Percentiles rank a stretch among this genome's conserved stretches.
These are phyloP conservation scores for Pipistrellus nathusii DNA, from an alignment of 2,797 vertebrate species.

Conservation along the genomic window DNA sequence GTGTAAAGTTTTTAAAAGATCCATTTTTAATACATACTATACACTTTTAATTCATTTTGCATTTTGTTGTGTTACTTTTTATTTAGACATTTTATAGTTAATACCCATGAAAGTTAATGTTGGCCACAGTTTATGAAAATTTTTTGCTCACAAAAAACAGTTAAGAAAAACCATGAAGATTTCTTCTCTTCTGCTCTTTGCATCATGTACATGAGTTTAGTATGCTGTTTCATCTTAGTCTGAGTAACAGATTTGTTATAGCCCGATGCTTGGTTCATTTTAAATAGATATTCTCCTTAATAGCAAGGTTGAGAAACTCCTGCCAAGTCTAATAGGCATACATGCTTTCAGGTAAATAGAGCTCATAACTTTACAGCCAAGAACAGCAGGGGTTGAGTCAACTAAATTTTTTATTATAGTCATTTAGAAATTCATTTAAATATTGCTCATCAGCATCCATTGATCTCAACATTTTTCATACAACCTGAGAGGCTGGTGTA, in stretches of 20 bases:
- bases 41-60: neutral
- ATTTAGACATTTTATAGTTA: conserved; percentile 38
- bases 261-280: conserved; percentile 72
- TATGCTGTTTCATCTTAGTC: conserved; percentile 64
- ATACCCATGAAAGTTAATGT: neutral
- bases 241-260: conserved; percentile 69
- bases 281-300: conserved; percentile 78
- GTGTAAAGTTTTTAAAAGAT: conserved; percentile 48
- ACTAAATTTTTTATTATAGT: conserved; percentile 81
- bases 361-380: conserved; percentile 65
- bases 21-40: neutral
- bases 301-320: conserved; percentile 80
- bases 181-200: conserved; percentile 56
- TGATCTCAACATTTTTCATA: conserved; percentile 73
- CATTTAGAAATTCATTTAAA: conserved; percentile 81
- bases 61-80: conserved; percentile 26
- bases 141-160: conserved; percentile 58
- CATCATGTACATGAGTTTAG: conserved; percentile 29
- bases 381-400: conserved; percentile 78
- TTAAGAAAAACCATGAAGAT: conserved; percentile 55
- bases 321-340: conserved; percentile 82
- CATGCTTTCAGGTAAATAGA: conserved; percentile 84
- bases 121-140: conserved; percentile 32
- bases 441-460: conserved; percentile 70
- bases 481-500: conserved; percentile 30